Evolutionary conservation across 2,797 vertebrate genomes (phyloP), one percentile per base, ranked within the genome.

Genomic region (Cyprinodon diabolis): DNA sequence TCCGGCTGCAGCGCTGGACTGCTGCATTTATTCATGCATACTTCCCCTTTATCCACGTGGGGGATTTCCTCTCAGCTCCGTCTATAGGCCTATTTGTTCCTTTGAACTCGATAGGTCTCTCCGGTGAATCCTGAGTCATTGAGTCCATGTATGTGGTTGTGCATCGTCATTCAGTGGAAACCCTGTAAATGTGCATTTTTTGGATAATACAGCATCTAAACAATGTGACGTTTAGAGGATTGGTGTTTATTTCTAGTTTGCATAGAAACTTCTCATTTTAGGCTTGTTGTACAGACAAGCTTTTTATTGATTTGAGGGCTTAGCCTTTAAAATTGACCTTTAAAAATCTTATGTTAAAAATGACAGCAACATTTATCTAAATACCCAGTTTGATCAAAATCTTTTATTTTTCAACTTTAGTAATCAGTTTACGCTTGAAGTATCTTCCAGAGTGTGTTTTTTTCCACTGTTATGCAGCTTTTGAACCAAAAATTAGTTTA

Each of bases 211-310:
- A 25, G 7, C 4, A 75, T 74, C 62, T 58, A 69, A 84, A 82
- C 60, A 79, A 78, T 63, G 23, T 78, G 68, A 82, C 54, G 78
- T 91, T 90, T 92, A 93, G 91, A 91, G 75, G 82, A 60, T 43
- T 19, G 58, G 37, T 13, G n/a, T n/a, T 14, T 19, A 43, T 43
- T 63, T 37, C 21, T 0, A 35, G 72, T 81, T 62, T 71, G 63
- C 30, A 81, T 79, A 52, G 71, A 83, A 89, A 88, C 76, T 82
- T 35, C 74, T 71, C 76, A 85, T 76, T 49, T 11, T 80, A 49
- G 72, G 43, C 60, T 76, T 23, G 55, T 79, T 67, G 67, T 47
- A 63, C 69, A 66, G 70, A 71, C 54, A 45, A 30, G 65, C 66
- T 67, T 14, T 30, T 63, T 54, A 52, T 66, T 1, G 23, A 65